Percentiles rank a stretch among this genome's conserved stretches.
Conservation (phyloP, 2,797 vertebrate genomes). For the Acropternis orthonyx region DNA sequence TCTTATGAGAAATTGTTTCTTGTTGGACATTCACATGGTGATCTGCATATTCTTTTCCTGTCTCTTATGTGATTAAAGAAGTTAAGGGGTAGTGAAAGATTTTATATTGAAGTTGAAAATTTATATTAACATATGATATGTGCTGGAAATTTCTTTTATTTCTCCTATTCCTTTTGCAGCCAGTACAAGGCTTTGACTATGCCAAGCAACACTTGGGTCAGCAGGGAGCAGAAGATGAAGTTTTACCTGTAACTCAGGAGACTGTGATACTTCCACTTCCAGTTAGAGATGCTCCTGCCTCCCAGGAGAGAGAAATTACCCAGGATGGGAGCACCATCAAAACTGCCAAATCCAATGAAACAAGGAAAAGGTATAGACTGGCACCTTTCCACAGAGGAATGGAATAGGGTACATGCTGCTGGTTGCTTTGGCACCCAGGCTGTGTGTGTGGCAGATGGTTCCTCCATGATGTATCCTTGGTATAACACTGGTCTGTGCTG, state of each 20-base stretch:
- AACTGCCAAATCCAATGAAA: slow-evolving; percentile 85
- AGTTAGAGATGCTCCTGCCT: slow-evolving; percentile 84
- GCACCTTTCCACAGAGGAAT: background rate
- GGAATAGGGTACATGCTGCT: background rate
- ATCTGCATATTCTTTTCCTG: background rate
- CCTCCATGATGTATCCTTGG: background rate
- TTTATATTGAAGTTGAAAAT: background rate
- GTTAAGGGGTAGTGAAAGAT: background rate
- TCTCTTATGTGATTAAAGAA: background rate
- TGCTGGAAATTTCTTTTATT: background rate
- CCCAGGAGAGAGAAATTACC: slow-evolving; percentile 85
- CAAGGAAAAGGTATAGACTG: slow-evolving; percentile 87
- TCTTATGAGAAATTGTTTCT: background rate
- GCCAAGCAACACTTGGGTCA: slow-evolving; percentile 98
- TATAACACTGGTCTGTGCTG: background rate
- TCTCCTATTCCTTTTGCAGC: slow-evolving; percentile 74
- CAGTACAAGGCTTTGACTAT: slow-evolving; percentile 97
- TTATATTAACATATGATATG: background rate
- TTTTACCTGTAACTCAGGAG: slow-evolving; percentile 90
- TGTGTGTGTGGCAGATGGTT: background rate
- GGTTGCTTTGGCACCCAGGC: background rate
- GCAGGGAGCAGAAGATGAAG: slow-evolving; percentile 92
- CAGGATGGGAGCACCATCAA: slow-evolving; percentile 90
- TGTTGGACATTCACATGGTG: background rate
- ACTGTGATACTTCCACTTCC: slow-evolving; percentile 90